Percentiles rank a stretch among this genome's conserved stretches.
phyloP scores from a whole-genome alignment of 2,113 vertebrate genomes.

The Calidris pygmaea region DNA sequence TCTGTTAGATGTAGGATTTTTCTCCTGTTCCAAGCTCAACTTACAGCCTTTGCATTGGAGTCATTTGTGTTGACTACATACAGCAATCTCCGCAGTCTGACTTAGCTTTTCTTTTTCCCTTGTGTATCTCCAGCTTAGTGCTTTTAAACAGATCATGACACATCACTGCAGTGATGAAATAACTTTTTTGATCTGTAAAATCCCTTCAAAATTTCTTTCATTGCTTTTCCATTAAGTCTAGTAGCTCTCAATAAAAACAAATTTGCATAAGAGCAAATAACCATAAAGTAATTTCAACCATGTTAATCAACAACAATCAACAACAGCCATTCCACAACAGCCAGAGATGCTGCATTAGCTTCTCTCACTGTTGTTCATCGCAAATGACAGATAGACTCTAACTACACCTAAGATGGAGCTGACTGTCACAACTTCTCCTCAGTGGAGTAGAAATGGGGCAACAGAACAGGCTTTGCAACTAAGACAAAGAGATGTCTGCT shows the following conservation, averaged over 20 bases:
- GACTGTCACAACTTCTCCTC: background rate
- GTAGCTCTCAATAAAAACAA: background rate
- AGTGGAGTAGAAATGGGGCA: background rate
- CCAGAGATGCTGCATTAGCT: background rate
- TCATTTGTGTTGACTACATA: background rate
- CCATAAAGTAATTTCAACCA: background rate
- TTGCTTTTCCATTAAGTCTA: background rate
- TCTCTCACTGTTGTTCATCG: background rate
- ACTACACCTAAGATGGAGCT: background rate
- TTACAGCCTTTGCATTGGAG: background rate
- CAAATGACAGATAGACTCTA: background rate
- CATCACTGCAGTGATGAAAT: background rate
- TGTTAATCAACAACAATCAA: background rate
- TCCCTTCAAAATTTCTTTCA: background rate
- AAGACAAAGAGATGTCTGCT: background rate
- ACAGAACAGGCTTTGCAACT: background rate
- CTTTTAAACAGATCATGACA: background rate
- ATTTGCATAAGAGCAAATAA: background rate
- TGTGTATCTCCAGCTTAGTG: fast-evolving
- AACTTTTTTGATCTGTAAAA: background rate
- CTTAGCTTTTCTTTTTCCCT: background rate
- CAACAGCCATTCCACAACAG: background rate
- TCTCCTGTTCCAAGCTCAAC: background rate
- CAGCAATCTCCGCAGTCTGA: background rate
- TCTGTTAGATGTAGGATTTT: background rate